Evolutionary conservation across 1,140 invertebrate genomes (phyloP).

Genomic region (Diorhabda carinulata): DNA sequence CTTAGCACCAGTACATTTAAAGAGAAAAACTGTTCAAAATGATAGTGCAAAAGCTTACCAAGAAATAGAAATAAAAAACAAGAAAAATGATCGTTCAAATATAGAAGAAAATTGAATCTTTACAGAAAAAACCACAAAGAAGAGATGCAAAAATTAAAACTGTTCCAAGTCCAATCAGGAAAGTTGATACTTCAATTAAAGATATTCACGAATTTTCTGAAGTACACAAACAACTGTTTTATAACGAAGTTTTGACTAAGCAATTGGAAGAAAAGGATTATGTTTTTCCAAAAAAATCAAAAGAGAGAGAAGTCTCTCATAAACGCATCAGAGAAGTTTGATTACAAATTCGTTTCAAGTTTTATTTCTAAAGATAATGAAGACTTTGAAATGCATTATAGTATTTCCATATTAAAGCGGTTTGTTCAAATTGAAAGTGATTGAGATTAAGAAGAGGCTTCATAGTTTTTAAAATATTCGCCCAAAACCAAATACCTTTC

Average conservation of each 20-base stretch:
- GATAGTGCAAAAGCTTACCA: slow-evolving; percentile 25
- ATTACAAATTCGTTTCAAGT: too few relatives aligned
- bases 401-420: too few relatives aligned
- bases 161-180: slow-evolving; percentile 5
- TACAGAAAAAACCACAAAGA: slow-evolving; percentile 15
- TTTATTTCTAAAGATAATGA: too few relatives aligned
- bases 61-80: slow-evolving; percentile 18
- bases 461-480: too few relatives aligned
- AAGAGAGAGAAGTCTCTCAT: slow-evolving; percentile 15
- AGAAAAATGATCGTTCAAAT: slow-evolving; percentile 3
- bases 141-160: background rate
- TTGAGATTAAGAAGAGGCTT: too few relatives aligned
- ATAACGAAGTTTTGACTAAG: slow-evolving; percentile 13
- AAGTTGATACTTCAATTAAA: slow-evolving; percentile 10
- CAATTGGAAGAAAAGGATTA: slow-evolving; percentile 7
- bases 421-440: too few relatives aligned
- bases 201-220: slow-evolving; percentile 14
- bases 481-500: too few relatives aligned
- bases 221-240: slow-evolving; percentile 20
- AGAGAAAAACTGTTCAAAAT: slow-evolving; percentile 25
- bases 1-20: background rate
- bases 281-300: slow-evolving; percentile 13
- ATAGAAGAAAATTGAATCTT: slow-evolving; percentile 5
- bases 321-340: slow-evolving; percentile 5
- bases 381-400: too few relatives aligned